Percentiles rank a stretch among this genome's conserved stretches.
These are phyloP conservation scores for Cheilosia impressa DNA, from an alignment of 2,888 invertebrate species.

Conservation along the genomic window DNA sequence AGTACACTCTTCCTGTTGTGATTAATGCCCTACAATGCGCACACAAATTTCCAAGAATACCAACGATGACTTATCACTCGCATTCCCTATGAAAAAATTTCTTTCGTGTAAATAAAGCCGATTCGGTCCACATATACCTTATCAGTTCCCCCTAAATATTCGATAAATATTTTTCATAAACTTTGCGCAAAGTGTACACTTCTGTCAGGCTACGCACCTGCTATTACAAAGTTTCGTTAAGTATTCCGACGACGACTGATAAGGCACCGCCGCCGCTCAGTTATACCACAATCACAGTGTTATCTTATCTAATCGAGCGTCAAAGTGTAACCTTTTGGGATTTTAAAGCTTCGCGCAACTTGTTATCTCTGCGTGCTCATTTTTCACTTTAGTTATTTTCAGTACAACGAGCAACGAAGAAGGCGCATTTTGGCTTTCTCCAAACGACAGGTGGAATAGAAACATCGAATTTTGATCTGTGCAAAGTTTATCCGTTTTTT, in stretches of 20 bases:
- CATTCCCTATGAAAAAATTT: constrained; percentile 12
- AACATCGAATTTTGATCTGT: neutral
- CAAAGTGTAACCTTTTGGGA: constrained; percentile 24
- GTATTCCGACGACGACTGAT: constrained; percentile 43
- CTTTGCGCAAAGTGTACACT: constrained; percentile 55
- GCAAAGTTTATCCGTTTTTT: neutral
- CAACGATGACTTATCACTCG: constrained; percentile 54
- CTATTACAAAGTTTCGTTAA: constrained; percentile 60
- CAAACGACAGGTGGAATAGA: constrained; percentile 60
- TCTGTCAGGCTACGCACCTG: constrained; percentile 44
- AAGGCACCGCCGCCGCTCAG: constrained; percentile 38
- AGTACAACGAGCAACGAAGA: constrained; percentile 61
- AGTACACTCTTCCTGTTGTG: constrained; percentile 39
- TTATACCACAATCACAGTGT: neutral
- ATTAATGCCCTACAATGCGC: constrained; percentile 35
- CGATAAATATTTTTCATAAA: constrained; percentile 59
- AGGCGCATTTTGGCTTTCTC: constrained; percentile 26
- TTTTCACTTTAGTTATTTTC: constrained; percentile 46
- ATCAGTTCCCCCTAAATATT: constrained; percentile 30
- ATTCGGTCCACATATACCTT: constrained; percentile 24
- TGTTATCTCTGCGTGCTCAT: constrained; percentile 57
- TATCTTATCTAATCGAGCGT: constrained; percentile 54
- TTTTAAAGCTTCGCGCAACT: constrained; percentile 61
- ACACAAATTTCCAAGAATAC: constrained; percentile 47
- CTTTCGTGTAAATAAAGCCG: constrained; percentile 21